Evolutionary conservation across 2,888 invertebrate species (phyloP).

Genomic region (Aphidoletes aphidimyza): DNA sequence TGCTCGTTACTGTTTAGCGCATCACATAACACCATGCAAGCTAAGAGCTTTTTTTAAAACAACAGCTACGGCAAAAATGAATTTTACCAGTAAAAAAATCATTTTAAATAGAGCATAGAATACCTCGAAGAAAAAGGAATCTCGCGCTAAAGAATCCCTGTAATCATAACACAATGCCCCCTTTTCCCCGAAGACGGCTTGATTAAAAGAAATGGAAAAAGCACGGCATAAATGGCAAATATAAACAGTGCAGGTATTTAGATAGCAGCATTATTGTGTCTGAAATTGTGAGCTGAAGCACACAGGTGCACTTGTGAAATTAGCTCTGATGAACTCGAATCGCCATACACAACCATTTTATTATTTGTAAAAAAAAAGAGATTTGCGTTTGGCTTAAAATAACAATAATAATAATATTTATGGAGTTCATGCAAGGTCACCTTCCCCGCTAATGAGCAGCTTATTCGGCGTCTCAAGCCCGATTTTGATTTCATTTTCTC

Average conservation of each 20-base stretch:
- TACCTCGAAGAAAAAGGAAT: not conserved
- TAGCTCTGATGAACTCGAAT: not conserved
- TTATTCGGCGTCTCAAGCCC: too few relatives aligned
- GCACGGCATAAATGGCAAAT: not conserved
- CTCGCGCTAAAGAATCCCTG: not conserved
- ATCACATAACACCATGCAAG: not conserved
- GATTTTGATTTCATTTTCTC: too few relatives aligned
- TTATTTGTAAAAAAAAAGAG: too few relatives aligned
- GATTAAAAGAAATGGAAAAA: not conserved
- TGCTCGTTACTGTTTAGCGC: not conserved
- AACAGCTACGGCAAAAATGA: not conserved
- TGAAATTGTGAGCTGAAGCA: not conserved
- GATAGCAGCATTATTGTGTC: not conserved
- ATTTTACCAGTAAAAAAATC: not conserved
- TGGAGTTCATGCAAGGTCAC: too few relatives aligned
- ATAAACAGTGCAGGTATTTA: too few relatives aligned
- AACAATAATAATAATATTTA: too few relatives aligned
- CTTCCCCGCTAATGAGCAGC: too few relatives aligned
- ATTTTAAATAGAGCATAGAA: not conserved
- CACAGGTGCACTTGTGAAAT: not conserved
- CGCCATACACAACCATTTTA: not conserved
- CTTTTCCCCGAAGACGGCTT: not conserved
- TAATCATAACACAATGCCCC: not conserved
- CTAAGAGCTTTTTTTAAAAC: not conserved
- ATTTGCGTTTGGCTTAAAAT: too few relatives aligned